phyloP scores from a whole-genome alignment of 2,797 vertebrate genomes.

The Tarsius wallacei region DNA sequence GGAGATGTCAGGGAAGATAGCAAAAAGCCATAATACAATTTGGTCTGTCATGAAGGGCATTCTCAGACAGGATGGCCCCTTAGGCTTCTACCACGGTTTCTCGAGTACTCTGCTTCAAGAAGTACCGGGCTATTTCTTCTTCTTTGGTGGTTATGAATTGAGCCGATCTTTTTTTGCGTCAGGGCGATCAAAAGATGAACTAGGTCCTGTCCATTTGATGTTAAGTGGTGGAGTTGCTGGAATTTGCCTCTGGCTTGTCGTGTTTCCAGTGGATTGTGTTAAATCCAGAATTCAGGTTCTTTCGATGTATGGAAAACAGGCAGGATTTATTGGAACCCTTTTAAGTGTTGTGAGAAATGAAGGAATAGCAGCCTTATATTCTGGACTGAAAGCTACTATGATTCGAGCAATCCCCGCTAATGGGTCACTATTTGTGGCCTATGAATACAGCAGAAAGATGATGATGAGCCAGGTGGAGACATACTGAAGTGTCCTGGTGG shows the following conservation, averaged over 20 bases:
- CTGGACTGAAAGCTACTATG: constrained; percentile 96
- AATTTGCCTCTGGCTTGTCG: constrained; percentile 96
- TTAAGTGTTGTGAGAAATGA: constrained; percentile 93
- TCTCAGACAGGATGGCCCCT: constrained; percentile 94
- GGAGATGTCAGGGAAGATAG: constrained; percentile 95
- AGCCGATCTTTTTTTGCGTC: constrained; percentile 94
- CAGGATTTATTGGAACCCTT: constrained; percentile 96
- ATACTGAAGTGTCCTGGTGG: constrained; percentile 79
- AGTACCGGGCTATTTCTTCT: constrained; percentile 98
- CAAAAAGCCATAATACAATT: constrained; percentile 93
- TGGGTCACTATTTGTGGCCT: constrained; percentile 95
- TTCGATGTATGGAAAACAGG: constrained; percentile 95
- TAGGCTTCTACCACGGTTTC: constrained; percentile 96
- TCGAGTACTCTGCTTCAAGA: constrained; percentile 96
- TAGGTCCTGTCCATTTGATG: constrained; percentile 94
- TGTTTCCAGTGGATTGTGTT: constrained; percentile 97
- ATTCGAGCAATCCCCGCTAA: constrained; percentile 97
- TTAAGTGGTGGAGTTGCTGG: constrained; percentile 97
- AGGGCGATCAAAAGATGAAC: constrained; percentile 95
- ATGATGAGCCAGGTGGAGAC: constrained; percentile 95
- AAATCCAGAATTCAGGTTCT: constrained; percentile 99
- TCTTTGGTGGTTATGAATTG: constrained; percentile 97
- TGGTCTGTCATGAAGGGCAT: constrained; percentile 96
- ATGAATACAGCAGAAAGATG: constrained; percentile 95
- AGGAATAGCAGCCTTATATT: constrained; percentile 96